Evolutionary conservation across 2,797 vertebrate genomes (phyloP).

Genomic region (Tolypeutes matacus): DNA sequence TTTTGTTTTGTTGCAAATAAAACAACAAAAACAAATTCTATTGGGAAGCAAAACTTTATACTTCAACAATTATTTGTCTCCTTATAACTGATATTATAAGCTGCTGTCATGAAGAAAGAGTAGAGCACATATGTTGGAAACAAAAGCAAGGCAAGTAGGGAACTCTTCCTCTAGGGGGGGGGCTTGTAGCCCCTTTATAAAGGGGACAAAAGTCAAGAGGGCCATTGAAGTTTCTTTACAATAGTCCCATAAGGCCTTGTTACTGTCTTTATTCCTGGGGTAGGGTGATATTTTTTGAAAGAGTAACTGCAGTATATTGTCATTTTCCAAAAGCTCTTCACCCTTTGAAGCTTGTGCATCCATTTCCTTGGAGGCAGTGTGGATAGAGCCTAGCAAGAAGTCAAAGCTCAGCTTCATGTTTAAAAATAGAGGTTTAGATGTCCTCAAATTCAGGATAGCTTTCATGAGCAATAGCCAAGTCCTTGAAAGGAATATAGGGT

Average conservation of each 20-base stretch:
- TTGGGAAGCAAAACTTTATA: neutral
- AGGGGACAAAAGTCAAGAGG: neutral
- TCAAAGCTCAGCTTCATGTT: neutral
- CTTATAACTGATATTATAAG: neutral
- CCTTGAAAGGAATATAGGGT: neutral
- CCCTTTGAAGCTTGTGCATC: neutral
- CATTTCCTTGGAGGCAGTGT: neutral
- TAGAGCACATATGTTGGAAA: neutral
- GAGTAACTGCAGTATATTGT: neutral
- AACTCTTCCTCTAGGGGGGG: neutral
- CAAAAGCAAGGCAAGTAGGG: neutral
- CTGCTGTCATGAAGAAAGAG: neutral
- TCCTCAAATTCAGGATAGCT: neutral
- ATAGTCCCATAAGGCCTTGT: neutral
- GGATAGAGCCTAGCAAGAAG: neutral
- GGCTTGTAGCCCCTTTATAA: accelerated
- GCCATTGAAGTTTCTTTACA: neutral
- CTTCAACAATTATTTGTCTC: neutral
- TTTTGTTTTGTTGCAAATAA: neutral
- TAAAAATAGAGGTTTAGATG: neutral
- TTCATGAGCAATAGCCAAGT: neutral
- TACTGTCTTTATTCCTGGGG: neutral
- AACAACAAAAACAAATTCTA: neutral
- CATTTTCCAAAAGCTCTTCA: neutral
- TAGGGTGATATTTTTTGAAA: neutral